Conservation (phyloP, 2,888 invertebrate genomes). For the Dioctria linearis region DNA sequence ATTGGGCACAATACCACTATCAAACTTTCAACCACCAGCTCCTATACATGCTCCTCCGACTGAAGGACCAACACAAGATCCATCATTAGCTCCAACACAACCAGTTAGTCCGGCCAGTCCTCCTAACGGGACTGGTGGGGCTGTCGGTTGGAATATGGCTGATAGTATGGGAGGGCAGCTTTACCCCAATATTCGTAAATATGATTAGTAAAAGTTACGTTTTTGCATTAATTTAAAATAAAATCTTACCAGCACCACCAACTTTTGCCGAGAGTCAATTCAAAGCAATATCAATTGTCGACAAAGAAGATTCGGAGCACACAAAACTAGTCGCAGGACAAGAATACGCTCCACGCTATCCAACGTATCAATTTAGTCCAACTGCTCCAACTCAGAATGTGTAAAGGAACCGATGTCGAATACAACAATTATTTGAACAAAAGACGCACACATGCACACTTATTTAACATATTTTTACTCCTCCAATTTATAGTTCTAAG, state of each 20-base stretch:
- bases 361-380: conserved; percentile 75
- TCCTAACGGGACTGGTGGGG: conserved; percentile 68
- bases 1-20: conserved; percentile 83
- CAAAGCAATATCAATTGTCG: conserved; percentile 76
- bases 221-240: not conserved
- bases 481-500: conserved; percentile 1
- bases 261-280: conserved; percentile 77
- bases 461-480: conserved; percentile 34
- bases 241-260: conserved; percentile 74
- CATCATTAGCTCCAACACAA: conserved; percentile 69
- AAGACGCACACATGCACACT: conserved; percentile 29
- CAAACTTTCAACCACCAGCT: conserved; percentile 71
- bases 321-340: conserved; percentile 72
- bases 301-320: conserved; percentile 76
- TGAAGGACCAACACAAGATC: conserved; percentile 68
- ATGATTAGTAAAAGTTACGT: conserved; percentile 33
- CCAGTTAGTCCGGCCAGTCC: conserved; percentile 70
- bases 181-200: conserved; percentile 73
- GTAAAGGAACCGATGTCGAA: conserved; percentile 58
- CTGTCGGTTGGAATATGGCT: conserved; percentile 70
- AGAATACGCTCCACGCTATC: conserved; percentile 76
- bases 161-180: conserved; percentile 66
- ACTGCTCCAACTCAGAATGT: conserved; percentile 71
- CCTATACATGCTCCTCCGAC: conserved; percentile 63
- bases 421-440: not conserved